Evolutionary conservation across 2,797 vertebrate species (phyloP).

Genomic region (Pipistrellus kuhlii): DNA sequence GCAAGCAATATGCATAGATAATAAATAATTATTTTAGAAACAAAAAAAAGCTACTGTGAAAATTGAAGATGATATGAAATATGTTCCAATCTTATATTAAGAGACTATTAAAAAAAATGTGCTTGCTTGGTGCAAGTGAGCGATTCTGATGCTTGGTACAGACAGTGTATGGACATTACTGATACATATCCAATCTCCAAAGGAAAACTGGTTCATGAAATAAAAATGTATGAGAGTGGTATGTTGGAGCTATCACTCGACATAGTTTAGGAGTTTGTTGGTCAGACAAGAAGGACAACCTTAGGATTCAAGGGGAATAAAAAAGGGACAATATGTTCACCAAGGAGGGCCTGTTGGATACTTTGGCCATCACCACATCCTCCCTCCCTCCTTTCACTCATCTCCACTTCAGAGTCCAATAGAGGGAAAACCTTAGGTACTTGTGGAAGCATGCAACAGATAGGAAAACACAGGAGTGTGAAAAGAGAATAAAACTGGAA

Average conservation of each 20-base stretch:
- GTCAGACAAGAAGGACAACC: background rate
- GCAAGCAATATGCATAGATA: background rate
- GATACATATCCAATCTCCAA: background rate
- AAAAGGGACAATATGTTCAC: accelerated
- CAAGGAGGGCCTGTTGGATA: background rate
- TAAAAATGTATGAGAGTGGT: background rate
- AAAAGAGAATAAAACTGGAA: background rate
- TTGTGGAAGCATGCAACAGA: background rate
- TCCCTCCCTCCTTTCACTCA: background rate
- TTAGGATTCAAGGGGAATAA: background rate
- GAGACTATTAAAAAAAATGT: background rate
- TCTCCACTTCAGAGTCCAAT: background rate
- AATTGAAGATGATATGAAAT: background rate
- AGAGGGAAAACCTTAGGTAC: background rate
- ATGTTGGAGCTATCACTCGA: background rate
- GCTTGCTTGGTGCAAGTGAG: background rate
- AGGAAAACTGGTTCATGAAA: background rate
- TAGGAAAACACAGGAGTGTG: background rate
- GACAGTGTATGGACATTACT: background rate
- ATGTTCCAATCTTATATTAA: background rate
- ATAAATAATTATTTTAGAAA: slow-evolving; percentile 39
- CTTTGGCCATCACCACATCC: background rate
- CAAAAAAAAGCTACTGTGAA: background rate
- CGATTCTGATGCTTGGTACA: background rate
- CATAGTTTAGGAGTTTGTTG: background rate